Evolutionary conservation across 2,888 invertebrate species (phyloP).

Genomic region (Acleris laterana): DNA sequence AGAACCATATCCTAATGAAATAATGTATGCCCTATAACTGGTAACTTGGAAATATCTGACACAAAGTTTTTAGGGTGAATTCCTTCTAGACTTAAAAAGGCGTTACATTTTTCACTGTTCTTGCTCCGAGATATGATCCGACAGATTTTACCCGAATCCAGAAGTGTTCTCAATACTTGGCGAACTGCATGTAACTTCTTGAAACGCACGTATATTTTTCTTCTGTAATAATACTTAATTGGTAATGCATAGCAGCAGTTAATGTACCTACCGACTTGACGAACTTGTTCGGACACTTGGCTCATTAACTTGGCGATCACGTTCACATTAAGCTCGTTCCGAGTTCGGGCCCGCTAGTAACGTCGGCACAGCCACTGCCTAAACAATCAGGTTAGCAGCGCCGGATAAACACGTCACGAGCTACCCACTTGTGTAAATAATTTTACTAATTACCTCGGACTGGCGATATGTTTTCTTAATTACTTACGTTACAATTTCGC

Average conservation of each 20-base stretch:
- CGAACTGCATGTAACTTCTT: no score
- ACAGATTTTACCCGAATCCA: no score
- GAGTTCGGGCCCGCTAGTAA: constrained; percentile 2
- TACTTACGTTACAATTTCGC: background rate
- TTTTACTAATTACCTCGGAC: background rate
- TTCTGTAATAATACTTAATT: background rate
- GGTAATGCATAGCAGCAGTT: constrained; percentile 7
- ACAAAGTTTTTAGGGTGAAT: no score
- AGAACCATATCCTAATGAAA: no score
- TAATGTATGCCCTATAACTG: no score
- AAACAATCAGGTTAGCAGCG: constrained; percentile 14
- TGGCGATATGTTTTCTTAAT: background rate
- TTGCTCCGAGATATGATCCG: no score
- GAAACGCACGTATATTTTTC: no score
- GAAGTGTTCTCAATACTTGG: no score
- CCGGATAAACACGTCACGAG: background rate
- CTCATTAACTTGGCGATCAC: constrained; percentile 29
- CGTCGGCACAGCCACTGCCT: constrained; percentile 10
- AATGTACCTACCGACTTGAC: constrained; percentile 11
- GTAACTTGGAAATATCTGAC: no score
- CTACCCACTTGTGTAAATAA: background rate
- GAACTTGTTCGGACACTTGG: constrained; percentile 21
- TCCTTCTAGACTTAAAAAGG: no score
- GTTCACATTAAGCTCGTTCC: constrained; percentile 23
- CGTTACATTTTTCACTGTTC: no score